A percentile compares a stretch with the other conserved stretches of the same genome.
Evolutionary conservation across 2,888 invertebrate species (phyloP).

Genomic region (Heliconius charithonia): DNA sequence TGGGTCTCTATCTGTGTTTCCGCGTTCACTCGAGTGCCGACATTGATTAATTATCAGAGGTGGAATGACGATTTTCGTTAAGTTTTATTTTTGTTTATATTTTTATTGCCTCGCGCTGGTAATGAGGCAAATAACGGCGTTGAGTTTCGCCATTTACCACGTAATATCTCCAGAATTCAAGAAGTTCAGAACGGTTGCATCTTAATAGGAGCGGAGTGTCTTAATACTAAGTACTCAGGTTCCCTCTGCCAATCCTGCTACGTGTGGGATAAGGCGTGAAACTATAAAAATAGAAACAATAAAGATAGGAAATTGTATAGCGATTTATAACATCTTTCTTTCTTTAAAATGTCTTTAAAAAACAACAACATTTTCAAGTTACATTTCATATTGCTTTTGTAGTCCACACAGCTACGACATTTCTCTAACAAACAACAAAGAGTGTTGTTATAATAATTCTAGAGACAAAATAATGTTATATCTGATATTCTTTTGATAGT

Average conservation of each 20-base stretch:
- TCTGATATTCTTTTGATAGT: conserved; percentile 11
- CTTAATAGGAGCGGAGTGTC: no score
- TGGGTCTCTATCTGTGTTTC: conserved; percentile 32
- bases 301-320: no score
- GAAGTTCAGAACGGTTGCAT: no score
- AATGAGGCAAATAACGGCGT: no score
- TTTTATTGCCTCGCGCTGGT: neutral
- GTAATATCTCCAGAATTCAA: no score
- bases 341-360: conserved; percentile 28
- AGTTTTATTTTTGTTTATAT: neutral
- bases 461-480: conserved; percentile 2
- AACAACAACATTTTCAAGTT: neutral
- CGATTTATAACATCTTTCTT: conserved; percentile 10
- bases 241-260: no score
- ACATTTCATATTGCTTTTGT: conserved; percentile 5
- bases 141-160: no score
- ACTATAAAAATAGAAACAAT: no score
- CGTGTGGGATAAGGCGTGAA: no score
- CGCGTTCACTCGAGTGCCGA: conserved; percentile 25
- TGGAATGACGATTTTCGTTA: neutral
- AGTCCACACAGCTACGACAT: conserved; percentile 2
- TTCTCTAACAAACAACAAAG: neutral
- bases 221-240: no score
- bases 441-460: conserved; percentile 9
- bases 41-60: conserved; percentile 15